phyloP scores from a whole-genome alignment of 2,888 invertebrate genomes.

The Kuschelorhynchus macadamiae region DNA sequence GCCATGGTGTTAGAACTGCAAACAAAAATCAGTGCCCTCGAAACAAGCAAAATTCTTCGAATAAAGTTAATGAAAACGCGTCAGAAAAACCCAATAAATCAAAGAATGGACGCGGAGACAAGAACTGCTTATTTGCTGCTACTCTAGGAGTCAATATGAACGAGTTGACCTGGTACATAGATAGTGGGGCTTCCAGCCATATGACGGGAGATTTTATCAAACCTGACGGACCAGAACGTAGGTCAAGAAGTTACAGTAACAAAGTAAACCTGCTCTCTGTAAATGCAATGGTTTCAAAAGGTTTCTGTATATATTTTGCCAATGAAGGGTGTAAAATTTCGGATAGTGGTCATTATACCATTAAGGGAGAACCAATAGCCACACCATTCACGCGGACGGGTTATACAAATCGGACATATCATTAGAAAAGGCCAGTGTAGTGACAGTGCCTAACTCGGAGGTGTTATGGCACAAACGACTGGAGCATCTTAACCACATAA shows the following conservation, averaged over 20 bases:
- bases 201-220: neutral
- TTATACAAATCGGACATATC: slow-evolving; percentile 25
- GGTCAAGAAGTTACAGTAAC: neutral
- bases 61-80: neutral
- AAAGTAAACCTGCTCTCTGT: slow-evolving; percentile 53
- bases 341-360: slow-evolving; percentile 9
- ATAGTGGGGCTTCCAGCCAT: too few relatives aligned
- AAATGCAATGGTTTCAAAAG: slow-evolving; percentile 49
- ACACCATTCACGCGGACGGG: slow-evolving; percentile 28
- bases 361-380: slow-evolving; percentile 32
- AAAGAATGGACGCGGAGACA: too few relatives aligned
- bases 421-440: too few relatives aligned
- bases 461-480: slow-evolving; percentile 45
- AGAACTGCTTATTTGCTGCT: too few relatives aligned
- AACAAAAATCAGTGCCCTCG: neutral
- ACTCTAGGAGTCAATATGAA: too few relatives aligned
- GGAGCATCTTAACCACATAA: slow-evolving; percentile 46
- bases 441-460: slow-evolving; percentile 19
- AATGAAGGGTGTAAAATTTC: slow-evolving; percentile 41
- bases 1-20: slow-evolving; percentile 25
- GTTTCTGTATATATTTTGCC: slow-evolving; percentile 46
- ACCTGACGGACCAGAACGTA: neutral
- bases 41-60: neutral
- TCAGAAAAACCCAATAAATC: too few relatives aligned
- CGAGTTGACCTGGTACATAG: too few relatives aligned